phyloP scores from a whole-genome alignment of 2,888 invertebrate genomes.

The Odontocolon sp. region DNA sequence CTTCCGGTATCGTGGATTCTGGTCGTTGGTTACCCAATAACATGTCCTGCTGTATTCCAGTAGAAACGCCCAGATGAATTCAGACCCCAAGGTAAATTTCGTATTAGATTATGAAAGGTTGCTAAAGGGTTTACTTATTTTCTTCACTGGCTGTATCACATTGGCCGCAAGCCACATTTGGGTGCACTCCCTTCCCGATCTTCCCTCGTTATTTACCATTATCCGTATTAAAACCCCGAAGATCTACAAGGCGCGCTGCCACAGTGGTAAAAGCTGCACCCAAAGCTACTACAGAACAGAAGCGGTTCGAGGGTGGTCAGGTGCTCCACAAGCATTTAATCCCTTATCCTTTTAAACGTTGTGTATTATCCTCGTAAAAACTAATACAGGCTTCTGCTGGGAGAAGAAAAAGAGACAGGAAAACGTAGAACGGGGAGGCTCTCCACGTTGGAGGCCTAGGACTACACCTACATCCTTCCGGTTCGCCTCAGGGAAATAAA shows the following conservation, averaged over 20 bases:
- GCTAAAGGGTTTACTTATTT: not conserved
- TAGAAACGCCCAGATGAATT: not conserved
- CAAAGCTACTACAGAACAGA: conserved; percentile 40
- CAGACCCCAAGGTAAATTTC: not conserved
- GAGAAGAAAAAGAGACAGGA: conserved; percentile 25
- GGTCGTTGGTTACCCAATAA: not conserved
- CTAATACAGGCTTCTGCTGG: conserved; percentile 76
- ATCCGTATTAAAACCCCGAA: conserved; percentile 66
- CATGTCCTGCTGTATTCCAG: too few species aligned
- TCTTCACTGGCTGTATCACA: not conserved
- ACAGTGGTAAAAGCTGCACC: conserved; percentile 55
- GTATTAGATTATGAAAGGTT: conserved; percentile 2
- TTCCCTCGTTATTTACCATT: conserved; percentile 61
- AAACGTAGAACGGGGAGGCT: conserved; percentile 18
- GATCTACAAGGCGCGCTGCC: conserved; percentile 69
- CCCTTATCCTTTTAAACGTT: conserved; percentile 80
- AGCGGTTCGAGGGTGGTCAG: conserved; percentile 67
- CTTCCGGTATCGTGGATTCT: conserved; percentile 9
- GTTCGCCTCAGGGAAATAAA: conserved; percentile 12
- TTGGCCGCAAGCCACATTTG: conserved; percentile 10
- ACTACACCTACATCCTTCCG: conserved; percentile 72
- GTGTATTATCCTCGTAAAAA: conserved; percentile 81
- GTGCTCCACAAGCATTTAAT: conserved; percentile 75
- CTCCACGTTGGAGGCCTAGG: conserved; percentile 39
- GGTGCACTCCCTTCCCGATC: conserved; percentile 26